phyloP scores from a whole-genome alignment of 2,797 vertebrate genomes.

The Acanthurus lineatus region DNA sequence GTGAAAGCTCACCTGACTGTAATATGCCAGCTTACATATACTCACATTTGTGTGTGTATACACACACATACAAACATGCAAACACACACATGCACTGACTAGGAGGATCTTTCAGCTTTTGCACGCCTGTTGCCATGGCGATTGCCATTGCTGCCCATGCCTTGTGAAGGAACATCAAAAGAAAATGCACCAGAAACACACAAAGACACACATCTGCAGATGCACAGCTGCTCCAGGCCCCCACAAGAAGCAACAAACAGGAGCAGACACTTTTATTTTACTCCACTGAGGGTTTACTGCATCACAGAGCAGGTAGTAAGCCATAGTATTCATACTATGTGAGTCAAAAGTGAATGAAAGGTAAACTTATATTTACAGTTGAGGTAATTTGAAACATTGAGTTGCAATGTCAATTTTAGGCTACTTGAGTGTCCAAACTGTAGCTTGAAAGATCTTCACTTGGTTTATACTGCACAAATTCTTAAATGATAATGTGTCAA shows the following conservation, averaged over 20 bases:
- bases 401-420: background rate
- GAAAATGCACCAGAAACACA: constrained; percentile 59
- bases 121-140: constrained; percentile 80
- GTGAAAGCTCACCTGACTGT: constrained; percentile 3
- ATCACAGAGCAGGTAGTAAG: constrained; percentile 16
- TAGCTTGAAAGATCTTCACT: background rate
- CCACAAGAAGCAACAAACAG: constrained; percentile 21
- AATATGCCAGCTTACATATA: background rate
- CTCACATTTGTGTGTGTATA: constrained; percentile 10
- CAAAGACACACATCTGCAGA: constrained; percentile 21
- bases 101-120: constrained; percentile 50
- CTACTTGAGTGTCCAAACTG: too few relatives aligned
- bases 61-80: constrained; percentile 12
- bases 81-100: constrained; percentile 8
- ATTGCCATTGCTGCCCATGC: constrained; percentile 66
- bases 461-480: background rate
- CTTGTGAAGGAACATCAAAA: constrained; percentile 70
- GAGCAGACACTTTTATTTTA: constrained; percentile 37
- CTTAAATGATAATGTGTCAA: background rate
- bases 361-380: background rate
- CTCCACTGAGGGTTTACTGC: constrained; percentile 24
- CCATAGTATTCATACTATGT: background rate
- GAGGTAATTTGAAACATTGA: background rate
- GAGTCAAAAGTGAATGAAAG: constrained; percentile 5
- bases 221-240: constrained; percentile 44